A percentile compares a stretch with the other conserved stretches of the same genome.
phyloP scores from a whole-genome alignment of 92 coral and sea anemone genomes.

The Virgularia gustaviana region DNA sequence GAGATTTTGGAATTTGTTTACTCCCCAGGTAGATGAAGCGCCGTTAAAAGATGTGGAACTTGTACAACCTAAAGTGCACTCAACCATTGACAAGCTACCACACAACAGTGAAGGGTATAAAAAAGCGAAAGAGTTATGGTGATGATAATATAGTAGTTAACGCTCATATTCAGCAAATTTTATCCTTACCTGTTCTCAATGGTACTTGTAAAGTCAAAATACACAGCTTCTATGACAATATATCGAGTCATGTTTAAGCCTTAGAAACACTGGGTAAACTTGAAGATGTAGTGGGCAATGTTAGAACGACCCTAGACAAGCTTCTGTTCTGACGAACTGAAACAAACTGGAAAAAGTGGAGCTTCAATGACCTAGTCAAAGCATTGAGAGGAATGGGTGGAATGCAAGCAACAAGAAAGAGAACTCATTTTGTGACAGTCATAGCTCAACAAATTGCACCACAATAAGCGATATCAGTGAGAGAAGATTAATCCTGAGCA shows the following conservation, averaged over 20 bases:
- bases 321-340: too few species aligned
- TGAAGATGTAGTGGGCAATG: neutral
- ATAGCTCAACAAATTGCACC: neutral
- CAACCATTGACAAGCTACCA: neutral
- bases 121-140: conserved; percentile 1
- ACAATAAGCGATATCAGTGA: neutral
- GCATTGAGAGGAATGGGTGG: neutral
- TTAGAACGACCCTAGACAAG: conserved; percentile 36
- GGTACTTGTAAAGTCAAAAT: neutral
- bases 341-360: too few species aligned
- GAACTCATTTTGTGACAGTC: neutral
- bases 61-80: neutral
- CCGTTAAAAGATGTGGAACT: neutral
- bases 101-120: neutral
- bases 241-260: neutral
- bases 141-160: neutral
- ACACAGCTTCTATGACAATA: neutral
- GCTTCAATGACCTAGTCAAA: conserved; percentile 11
- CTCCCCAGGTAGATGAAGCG: neutral
- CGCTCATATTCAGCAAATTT: conserved; percentile 1
- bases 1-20: neutral
- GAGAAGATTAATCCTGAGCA: conserved; percentile 6
- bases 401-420: neutral
- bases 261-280: conserved; percentile 21
- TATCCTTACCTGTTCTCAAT: neutral